Conservation (phyloP, 2,113 vertebrate genomes). For the Catharus bicknelli region DNA sequence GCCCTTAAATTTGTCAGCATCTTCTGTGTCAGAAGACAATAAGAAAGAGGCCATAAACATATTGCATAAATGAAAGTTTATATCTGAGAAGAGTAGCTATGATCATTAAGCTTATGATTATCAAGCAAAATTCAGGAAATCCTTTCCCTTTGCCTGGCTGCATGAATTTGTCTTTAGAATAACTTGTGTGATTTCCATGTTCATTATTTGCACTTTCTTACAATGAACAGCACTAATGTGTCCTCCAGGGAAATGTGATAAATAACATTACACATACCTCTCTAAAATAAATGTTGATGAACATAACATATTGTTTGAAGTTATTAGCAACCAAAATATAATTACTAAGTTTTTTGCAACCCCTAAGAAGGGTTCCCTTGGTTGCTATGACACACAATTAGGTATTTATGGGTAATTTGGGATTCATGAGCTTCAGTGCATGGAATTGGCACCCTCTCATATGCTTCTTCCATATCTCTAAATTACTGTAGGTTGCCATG, state of each 20-base stretch:
- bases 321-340: not conserved
- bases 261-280: not conserved
- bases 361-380: not conserved
- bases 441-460: not conserved
- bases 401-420: not conserved
- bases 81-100: not conserved
- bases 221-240: not conserved
- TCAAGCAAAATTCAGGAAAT: not conserved
- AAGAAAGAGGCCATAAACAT: not conserved
- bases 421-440: not conserved
- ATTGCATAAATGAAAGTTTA: not conserved
- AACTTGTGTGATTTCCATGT: not conserved
- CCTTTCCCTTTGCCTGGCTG: not conserved
- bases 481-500: not conserved
- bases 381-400: not conserved
- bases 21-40: not conserved
- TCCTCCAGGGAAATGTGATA: not conserved
- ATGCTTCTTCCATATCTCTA: not conserved
- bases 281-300: not conserved
- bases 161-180: not conserved
- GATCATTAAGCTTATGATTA: not conserved
- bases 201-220: not conserved
- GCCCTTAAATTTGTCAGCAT: not conserved
- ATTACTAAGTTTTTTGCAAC: not conserved
- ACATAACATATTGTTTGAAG: not conserved